phyloP scores from a whole-genome alignment of 2,888 invertebrate species.

The Agelastica alni region DNA sequence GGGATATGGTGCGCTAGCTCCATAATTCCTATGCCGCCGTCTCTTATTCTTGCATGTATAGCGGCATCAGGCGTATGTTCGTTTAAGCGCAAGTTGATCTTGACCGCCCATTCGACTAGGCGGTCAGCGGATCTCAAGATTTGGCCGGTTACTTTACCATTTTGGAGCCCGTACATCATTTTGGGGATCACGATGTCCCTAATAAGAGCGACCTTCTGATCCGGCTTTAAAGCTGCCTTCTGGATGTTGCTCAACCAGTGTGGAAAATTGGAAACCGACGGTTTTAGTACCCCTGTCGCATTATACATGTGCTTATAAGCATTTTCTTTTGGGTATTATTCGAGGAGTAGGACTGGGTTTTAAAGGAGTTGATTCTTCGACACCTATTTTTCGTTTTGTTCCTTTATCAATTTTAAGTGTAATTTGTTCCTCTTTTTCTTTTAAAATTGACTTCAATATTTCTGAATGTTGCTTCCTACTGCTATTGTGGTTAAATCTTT shows the following conservation, averaged over 20 bases:
- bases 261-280: not conserved
- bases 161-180: constrained; percentile 47
- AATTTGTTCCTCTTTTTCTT: not conserved
- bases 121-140: constrained; percentile 20
- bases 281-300: not conserved
- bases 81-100: constrained; percentile 58
- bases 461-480: not conserved
- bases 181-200: constrained; percentile 47
- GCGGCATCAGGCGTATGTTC: constrained; percentile 47
- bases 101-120: constrained; percentile 19
- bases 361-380: not conserved
- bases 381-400: not conserved
- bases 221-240: constrained; percentile 50
- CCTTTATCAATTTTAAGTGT: not conserved
- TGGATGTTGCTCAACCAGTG: not conserved
- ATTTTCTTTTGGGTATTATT: not conserved
- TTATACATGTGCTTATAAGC: not conserved
- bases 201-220: constrained; percentile 49
- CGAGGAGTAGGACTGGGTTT: not conserved
- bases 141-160: constrained; percentile 35
- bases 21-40: constrained; percentile 41
- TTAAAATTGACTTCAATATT: not conserved
- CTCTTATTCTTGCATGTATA: constrained; percentile 36
- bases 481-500: constrained; percentile 1
- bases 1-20: constrained; percentile 23